Evolutionary conservation across 2,797 vertebrate species (phyloP), one percentile per base, ranked within the genome.

Genomic region (Podarcis siculus): DNA sequence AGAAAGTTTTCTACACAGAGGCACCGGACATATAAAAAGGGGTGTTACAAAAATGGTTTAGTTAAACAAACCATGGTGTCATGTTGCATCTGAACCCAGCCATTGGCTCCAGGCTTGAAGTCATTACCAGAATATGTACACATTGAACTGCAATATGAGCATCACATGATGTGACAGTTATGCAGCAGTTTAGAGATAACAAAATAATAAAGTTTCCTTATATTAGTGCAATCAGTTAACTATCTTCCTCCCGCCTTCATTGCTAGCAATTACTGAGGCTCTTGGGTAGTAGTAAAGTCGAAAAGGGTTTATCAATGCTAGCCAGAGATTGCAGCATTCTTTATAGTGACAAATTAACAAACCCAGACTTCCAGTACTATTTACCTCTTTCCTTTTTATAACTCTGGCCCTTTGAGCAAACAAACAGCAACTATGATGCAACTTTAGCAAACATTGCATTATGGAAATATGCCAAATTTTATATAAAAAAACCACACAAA

Each of bases 401-500:
- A 77, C 64, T 86, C 58, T 78, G 0, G 0, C 12, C 5, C 8
- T 73, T 83, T 80, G 30, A 0, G 0, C 4, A n/a, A 89, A 35
- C 86, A 27, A 21, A 66, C 8, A 23, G 49, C 8, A 91, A 12
- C 4, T 4, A 12, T 39, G 19, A 0, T 2, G 79, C 91, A 84
- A 84, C 10, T 35, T 83, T 21, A 55, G 37, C 23, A 30, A 23
- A n/a, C 64, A 89, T 73, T 81, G 27, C 39, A 39, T 67, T 71
- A 72, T 42, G 58, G 49, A 90, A 73, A 42, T 27, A 58, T 55
- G 49, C 61, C 23, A 71, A 55, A 15, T 15, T 55, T 55, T 55
- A 7, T 58, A 80, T 66, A 39, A 83, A 91, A 90, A 49, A 55
- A 49, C 45, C 3, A 55, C 13, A 83, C 79, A 86, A 85, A 61